These are phyloP conservation scores for Pogonophryne albipinna DNA, from an alignment of 2,797 vertebrate species.

Conservation along the genomic window DNA sequence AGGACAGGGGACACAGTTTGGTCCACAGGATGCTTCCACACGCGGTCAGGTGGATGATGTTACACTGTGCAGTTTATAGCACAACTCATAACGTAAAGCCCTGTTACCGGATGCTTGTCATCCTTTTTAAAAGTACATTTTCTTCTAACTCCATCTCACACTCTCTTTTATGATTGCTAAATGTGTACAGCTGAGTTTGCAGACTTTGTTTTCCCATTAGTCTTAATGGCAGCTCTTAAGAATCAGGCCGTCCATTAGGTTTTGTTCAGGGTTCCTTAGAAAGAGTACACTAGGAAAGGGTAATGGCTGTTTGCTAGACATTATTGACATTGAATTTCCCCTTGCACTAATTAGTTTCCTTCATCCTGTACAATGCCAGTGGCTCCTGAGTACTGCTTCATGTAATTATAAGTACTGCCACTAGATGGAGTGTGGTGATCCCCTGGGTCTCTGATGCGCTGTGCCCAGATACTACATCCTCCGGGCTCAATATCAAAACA, in stretches of 20 bases:
- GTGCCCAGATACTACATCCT: conserved; percentile 3
- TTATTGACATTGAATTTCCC: conserved; percentile 44
- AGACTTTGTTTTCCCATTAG: conserved; percentile 55
- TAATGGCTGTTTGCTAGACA: conserved; percentile 29
- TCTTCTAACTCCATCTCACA: neutral
- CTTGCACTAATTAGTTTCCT: conserved; percentile 42
- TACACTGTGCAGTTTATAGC: conserved; percentile 36
- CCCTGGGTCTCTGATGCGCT: neutral
- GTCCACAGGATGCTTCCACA: conserved; percentile 41
- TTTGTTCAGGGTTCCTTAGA: conserved; percentile 28
- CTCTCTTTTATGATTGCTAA: neutral
- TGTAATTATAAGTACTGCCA: conserved; percentile 57
- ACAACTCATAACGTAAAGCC: conserved; percentile 29
- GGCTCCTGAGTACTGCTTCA: neutral
- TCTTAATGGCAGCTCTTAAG: conserved; percentile 55
- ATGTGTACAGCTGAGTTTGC: conserved; percentile 52
- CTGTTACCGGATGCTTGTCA: conserved; percentile 39
- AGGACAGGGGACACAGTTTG: conserved; percentile 22
- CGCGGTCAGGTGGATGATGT: conserved; percentile 53
- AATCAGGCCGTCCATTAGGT: conserved; percentile 38
- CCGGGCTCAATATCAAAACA: neutral
- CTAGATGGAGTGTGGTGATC: conserved; percentile 67
- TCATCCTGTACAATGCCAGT: conserved; percentile 1
- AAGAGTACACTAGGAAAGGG: conserved; percentile 27
- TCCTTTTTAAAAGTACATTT: conserved; percentile 25